Conservation (phyloP, 53 echinoderm and acorn worm genomes). For the Holothuria scabra region DNA sequence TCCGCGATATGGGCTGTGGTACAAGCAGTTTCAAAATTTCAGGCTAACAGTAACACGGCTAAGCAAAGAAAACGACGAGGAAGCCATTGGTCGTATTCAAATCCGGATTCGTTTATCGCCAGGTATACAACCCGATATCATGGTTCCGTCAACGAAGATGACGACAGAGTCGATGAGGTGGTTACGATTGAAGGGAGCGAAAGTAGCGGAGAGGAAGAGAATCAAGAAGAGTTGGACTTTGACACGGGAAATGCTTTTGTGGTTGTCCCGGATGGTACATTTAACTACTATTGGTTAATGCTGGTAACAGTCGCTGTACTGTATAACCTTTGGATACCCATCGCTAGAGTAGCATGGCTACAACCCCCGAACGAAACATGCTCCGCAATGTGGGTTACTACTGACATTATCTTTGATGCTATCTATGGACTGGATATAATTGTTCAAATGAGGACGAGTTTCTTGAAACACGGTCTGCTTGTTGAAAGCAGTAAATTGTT, state of each 20-base stretch:
- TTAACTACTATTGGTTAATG: slow-evolving; percentile 82
- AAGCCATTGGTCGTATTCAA: slow-evolving; percentile 5
- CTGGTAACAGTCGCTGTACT: slow-evolving; percentile 70
- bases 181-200: neutral
- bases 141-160: too few species aligned
- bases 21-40: slow-evolving; percentile 20
- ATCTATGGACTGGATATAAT: slow-evolving; percentile 81
- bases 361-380: slow-evolving; percentile 57
- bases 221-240: slow-evolving; percentile 12
- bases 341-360: slow-evolving; percentile 83
- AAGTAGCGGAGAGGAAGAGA: slow-evolving; percentile 1
- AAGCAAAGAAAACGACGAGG: neutral
- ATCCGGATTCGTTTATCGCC: slow-evolving; percentile 31
- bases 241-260: slow-evolving; percentile 12
- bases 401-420: slow-evolving; percentile 79
- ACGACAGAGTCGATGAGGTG: too few species aligned
- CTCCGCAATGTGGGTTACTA: slow-evolving; percentile 55
- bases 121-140: slow-evolving; percentile 3
- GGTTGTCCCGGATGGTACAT: slow-evolving; percentile 73
- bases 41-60: neutral
- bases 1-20: slow-evolving; percentile 19
- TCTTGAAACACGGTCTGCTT: slow-evolving; percentile 79
- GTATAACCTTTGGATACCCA: slow-evolving; percentile 87
- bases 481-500: slow-evolving; percentile 68
- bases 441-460: slow-evolving; percentile 76